Evolutionary conservation across 1,140 invertebrate species (phyloP), one percentile per base, ranked within the genome.

Genomic region (Thaumetopoea pityocampa): DNA sequence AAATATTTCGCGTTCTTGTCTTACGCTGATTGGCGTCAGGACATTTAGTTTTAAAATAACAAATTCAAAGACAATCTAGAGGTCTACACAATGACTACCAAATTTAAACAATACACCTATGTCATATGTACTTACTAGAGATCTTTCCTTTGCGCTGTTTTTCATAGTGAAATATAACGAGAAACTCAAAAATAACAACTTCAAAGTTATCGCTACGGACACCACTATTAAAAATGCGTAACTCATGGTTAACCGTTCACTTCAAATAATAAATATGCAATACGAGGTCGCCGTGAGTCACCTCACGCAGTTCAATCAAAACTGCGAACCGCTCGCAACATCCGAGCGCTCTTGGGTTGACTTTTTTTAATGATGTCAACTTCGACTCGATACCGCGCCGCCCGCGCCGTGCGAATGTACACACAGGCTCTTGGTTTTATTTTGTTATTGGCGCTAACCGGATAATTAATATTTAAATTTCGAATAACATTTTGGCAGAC

Each of bases 141-240:
- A 30, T 30, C 27, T 36, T 22, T 47, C 30, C 14, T 20, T 3
- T 35, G 59, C 50, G 18, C 41, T 43, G 24, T 62, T 26, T 32
- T 78, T 70, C 19, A 72, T 23, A 6, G 73, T 78, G 34, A 70
- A 59, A 45, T 72, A 70, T 34, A 78, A 46, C 0, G 73, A 78
- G 16, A 74, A 70, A 48, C 64, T 65, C 18, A 78, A 47, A 51
- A 78, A 78, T 42, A 74, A 23, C 22, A 78, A 42, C 35, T 78
- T 78, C 17, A 71, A 9, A 11, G 68, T 67, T 5, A 78, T 64
- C 0, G 73, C 73, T 27, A 69, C 61, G 2, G 70, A 65, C 9
- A 66, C 63, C 24, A 78, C 73, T 46, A 78, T 72, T 30, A 78
- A 49, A 40, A 78, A 78, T 8, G 59, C 56, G 50, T 63, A 67